A percentile compares a stretch with the other conserved stretches of the same genome.
phyloP scores from a whole-genome alignment of 2,888 invertebrate genomes.

The Andrena camellia region DNA sequence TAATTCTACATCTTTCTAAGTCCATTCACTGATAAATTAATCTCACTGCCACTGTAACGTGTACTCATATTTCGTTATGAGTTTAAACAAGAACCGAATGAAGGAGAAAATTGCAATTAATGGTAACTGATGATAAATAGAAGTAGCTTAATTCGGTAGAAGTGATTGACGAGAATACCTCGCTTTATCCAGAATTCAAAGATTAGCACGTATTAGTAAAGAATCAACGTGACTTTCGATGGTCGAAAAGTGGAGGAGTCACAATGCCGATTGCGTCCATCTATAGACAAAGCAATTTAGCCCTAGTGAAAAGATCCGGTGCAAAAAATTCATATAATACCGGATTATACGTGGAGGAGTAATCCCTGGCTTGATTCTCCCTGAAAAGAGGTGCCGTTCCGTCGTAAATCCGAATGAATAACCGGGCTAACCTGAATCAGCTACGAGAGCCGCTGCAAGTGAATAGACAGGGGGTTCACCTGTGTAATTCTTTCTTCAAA shows the following conservation, averaged over 20 bases:
- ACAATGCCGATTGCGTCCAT: neutral
- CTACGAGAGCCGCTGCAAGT: conserved; percentile 8
- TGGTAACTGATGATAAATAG: too few relatives aligned
- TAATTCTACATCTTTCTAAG: neutral
- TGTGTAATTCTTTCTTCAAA: conserved; percentile 11
- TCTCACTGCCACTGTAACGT: too few relatives aligned
- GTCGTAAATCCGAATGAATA: conserved; percentile 55
- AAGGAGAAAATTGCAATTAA: too few relatives aligned
- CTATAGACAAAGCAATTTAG: neutral
- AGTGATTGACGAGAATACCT: too few relatives aligned
- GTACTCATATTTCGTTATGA: too few relatives aligned
- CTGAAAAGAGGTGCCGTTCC: conserved; percentile 35
- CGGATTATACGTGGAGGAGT: conserved; percentile 48
- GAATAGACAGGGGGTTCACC: conserved; percentile 18
- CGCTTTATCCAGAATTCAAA: neutral
- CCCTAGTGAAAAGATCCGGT: neutral
- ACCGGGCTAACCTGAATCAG: conserved; percentile 44
- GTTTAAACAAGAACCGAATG: too few relatives aligned
- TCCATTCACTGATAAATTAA: too few relatives aligned
- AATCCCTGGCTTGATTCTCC: conserved; percentile 41
- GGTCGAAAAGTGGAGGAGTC: neutral
- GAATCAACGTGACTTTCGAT: neutral
- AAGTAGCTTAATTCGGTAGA: too few relatives aligned
- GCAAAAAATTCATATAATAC: conserved; percentile 47
- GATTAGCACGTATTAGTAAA: neutral